Conservation (phyloP, 2,113 vertebrate genomes). For the Onychostoma macrolepis region DNA sequence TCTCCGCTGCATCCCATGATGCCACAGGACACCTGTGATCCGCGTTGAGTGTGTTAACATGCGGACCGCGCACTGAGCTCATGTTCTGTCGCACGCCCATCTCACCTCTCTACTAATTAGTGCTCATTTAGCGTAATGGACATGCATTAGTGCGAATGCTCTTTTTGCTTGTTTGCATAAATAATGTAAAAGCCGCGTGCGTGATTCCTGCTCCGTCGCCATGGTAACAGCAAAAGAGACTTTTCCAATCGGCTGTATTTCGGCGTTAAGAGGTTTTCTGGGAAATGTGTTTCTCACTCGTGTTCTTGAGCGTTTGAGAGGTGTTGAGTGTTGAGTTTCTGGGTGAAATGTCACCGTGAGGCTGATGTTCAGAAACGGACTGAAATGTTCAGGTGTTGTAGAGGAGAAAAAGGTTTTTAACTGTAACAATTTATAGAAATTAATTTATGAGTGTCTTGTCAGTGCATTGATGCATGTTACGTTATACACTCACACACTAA, state of each 20-base stretch:
- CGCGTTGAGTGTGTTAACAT: neutral
- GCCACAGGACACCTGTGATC: neutral
- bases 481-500: too few relatives aligned
- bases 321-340: too few relatives aligned
- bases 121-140: neutral
- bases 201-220: neutral
- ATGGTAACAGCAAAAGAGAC: neutral
- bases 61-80: too few relatives aligned
- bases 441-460: neutral
- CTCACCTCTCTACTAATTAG: neutral
- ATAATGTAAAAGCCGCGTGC: neutral
- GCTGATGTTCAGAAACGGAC: neutral
- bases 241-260: neutral
- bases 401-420: neutral
- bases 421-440: neutral
- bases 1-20: neutral
- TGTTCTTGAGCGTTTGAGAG: neutral
- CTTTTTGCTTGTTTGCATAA: neutral
- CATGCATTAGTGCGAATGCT: neutral
- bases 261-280: neutral
- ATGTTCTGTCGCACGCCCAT: too few relatives aligned
- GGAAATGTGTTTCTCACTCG: constrained; percentile 3
- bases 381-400: neutral
- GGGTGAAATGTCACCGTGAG: neutral
- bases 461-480: neutral